Percentiles rank a stretch among this genome's conserved stretches.
These are phyloP conservation scores for Carettochelys insculpta DNA, from an alignment of 2,113 vertebrate genomes.

Conservation along the genomic window DNA sequence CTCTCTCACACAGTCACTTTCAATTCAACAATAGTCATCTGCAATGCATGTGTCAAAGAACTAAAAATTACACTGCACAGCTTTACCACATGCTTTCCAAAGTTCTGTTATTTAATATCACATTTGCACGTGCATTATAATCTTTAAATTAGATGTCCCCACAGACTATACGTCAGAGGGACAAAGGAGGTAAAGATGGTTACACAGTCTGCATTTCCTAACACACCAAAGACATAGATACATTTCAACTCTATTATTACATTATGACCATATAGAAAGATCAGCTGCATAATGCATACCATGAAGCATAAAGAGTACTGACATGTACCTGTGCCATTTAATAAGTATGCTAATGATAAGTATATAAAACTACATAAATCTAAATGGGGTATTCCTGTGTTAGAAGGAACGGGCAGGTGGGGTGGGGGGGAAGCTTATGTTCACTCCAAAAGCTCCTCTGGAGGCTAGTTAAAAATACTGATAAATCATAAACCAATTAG, in stretches of 20 bases:
- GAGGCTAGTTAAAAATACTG: background rate
- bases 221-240: background rate
- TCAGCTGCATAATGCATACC: background rate
- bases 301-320: background rate
- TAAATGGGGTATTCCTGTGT: background rate
- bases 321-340: background rate
- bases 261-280: background rate
- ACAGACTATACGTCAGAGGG: background rate
- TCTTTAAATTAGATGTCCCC: background rate
- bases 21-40: accelerated
- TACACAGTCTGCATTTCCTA: background rate
- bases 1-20: accelerated
- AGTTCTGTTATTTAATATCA: background rate
- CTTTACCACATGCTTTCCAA: background rate
- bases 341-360: background rate
- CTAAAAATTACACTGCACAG: background rate
- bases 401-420: background rate
- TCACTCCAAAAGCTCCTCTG: background rate
- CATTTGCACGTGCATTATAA: background rate
- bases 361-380: background rate
- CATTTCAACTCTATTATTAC: background rate
- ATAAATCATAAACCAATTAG: background rate
- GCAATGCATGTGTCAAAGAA: background rate
- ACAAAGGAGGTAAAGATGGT: background rate
- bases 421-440: background rate